Evolutionary conservation across 2,797 vertebrate genomes (phyloP).

Genomic region (Centropyge bicolor): DNA sequence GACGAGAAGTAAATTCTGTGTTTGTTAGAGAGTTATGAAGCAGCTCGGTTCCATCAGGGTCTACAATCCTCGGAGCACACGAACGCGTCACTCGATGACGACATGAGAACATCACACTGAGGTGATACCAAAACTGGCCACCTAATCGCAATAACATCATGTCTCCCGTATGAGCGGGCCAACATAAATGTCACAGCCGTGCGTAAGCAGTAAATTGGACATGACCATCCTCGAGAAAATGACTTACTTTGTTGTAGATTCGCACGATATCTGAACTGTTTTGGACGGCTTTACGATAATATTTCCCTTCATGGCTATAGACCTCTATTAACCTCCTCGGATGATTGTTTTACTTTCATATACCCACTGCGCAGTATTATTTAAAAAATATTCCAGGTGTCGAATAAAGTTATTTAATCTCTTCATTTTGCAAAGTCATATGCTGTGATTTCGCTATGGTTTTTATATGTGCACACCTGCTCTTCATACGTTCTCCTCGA

Average conservation of each 20-base stretch:
- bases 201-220: constrained; percentile 48
- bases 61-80: constrained; percentile 51
- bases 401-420: constrained; percentile 68
- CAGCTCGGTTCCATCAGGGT: constrained; percentile 47
- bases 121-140: constrained; percentile 68
- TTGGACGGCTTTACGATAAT: constrained; percentile 63
- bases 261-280: constrained; percentile 56
- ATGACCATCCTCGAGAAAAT: constrained; percentile 41
- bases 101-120: constrained; percentile 63
- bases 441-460: constrained; percentile 48
- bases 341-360: constrained; percentile 72
- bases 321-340: constrained; percentile 66
- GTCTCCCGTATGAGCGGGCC: constrained; percentile 20
- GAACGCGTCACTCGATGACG: constrained; percentile 59
- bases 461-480: constrained; percentile 77
- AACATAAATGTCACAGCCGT: constrained; percentile 54
- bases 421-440: constrained; percentile 59
- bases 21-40: constrained; percentile 61
- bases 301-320: constrained; percentile 71
- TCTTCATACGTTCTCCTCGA: constrained; percentile 64
- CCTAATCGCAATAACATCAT: constrained; percentile 59
- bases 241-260: constrained; percentile 46
- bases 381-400: constrained; percentile 62
- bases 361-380: constrained; percentile 67
- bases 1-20: constrained; percentile 43